A percentile compares a stretch with the other conserved stretches of the same genome.
These are phyloP conservation scores for Trichomycterus rosablanca DNA, from an alignment of 2,113 vertebrate genomes.

Conservation along the genomic window DNA sequence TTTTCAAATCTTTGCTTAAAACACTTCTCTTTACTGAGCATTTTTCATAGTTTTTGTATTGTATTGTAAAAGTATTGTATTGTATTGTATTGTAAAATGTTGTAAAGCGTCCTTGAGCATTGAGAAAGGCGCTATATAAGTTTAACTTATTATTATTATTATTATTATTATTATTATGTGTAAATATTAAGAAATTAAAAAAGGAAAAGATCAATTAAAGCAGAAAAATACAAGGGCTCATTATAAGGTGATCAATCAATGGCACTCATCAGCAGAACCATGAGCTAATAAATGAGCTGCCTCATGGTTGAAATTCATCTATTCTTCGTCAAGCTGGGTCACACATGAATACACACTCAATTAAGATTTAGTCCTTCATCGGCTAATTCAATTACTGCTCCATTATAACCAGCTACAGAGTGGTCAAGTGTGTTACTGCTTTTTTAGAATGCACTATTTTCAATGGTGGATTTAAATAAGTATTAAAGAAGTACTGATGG, in stretches of 20 bases:
- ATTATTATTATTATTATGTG: too few relatives aligned
- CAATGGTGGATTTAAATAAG: neutral
- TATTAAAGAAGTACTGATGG: neutral
- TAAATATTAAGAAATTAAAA: too few relatives aligned
- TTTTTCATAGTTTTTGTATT: too few relatives aligned
- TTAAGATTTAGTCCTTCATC: neutral
- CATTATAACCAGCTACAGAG: neutral
- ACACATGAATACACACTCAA: constrained; percentile 13
- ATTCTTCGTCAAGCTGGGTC: neutral
- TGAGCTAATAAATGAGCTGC: neutral
- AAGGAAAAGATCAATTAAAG: neutral
- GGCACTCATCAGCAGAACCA: neutral
- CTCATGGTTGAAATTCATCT: neutral
- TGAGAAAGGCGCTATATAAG: too few relatives aligned
- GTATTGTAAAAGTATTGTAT: too few relatives aligned
- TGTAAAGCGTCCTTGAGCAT: too few relatives aligned
- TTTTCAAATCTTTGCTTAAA: too few relatives aligned
- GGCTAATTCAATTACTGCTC: constrained; percentile 10
- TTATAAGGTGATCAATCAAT: constrained; percentile 8
- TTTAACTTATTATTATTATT: too few relatives aligned
- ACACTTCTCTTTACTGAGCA: too few relatives aligned
- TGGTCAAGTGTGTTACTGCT: neutral
- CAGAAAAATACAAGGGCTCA: neutral
- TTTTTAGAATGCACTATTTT: neutral
- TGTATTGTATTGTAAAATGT: too few relatives aligned